Base-by-base conservation (phyloP, 2,113 vertebrate species). In the Cervus canadensis region DNA sequence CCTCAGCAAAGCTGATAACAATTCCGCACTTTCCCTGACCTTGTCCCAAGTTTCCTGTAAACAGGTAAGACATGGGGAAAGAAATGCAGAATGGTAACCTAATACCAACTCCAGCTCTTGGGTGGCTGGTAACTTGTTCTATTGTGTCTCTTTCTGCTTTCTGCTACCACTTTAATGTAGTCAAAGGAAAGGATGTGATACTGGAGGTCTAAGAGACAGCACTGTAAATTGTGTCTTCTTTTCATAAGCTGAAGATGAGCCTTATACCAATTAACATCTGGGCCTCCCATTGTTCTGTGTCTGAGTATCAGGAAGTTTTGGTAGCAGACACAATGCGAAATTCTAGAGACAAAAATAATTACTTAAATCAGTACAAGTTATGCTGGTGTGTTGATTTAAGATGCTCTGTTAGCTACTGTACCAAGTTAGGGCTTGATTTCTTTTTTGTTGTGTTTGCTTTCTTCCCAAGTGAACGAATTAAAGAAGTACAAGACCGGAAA, bases 21-120 rank as follows among this genome's bases (percentile, higher is more conserved):
- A 98, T 98, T 98, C 91, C 89, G 91, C 98, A 98, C 99, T 99
- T 99, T 99, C 98, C 97, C 97, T 99, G 99, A 99, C 99, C 99
- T 99, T 98, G 98, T 98, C 87, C 98, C 97, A 97, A 92, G 98
- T 98, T 98, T 98, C 96, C 97, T 98, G 97, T 98, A 98, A 99
- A 97, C 94, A 97, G 89, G 98, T 88, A 98, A 78, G 96, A 67
- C 89, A 95, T 81, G 85, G 83, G 23, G 36, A 82, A 83, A 89
- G 89, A 95, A 76, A 1, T 45, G 36, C 59, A 14, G 0, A 97
- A 97, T 90, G 93, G 98, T 98, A 99, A 99, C 93, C 95, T 79
- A 98, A 99, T 96, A 98, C 62, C 8, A 87, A 94, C 62, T 60
- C 64, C 64, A 15, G 74, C 76, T 90, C 45, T 78, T 87, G 89